Conservation (phyloP, 2,113 vertebrate genomes). For the Sakesphorus luctuosus region DNA sequence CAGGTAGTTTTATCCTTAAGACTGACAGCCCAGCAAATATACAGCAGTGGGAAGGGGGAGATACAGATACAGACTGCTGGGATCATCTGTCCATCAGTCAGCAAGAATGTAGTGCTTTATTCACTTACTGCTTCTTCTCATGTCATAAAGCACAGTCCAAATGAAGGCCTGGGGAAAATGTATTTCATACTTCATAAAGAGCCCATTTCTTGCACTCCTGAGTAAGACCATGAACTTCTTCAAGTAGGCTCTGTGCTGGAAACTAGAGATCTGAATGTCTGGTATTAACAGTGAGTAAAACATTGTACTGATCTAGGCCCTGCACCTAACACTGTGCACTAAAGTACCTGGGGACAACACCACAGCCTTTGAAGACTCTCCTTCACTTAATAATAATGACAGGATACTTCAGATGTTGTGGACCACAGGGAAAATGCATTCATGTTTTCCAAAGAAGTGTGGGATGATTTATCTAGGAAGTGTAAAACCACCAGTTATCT, state of each 20-base stretch:
- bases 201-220: conserved; percentile 37
- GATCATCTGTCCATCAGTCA: conserved; percentile 30
- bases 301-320: background rate
- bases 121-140: conserved; percentile 30
- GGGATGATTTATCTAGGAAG: background rate
- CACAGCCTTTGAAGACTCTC: background rate
- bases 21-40: background rate
- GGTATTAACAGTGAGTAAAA: background rate
- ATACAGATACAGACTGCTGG: background rate
- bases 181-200: conserved; percentile 53
- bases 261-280: background rate
- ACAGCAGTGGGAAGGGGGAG: background rate
- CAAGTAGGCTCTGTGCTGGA: background rate
- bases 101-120: conserved; percentile 8
- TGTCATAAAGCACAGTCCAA: conserved; percentile 13
- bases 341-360: background rate
- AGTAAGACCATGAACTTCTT: background rate
- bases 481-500: background rate
- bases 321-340: background rate
- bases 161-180: conserved; percentile 19
- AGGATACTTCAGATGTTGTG: background rate
- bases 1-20: background rate
- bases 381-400: background rate
- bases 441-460: background rate
- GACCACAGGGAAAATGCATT: background rate